Conservation (phyloP, 2,888 invertebrate genomes). For the Sphaerophoria taeniata region DNA sequence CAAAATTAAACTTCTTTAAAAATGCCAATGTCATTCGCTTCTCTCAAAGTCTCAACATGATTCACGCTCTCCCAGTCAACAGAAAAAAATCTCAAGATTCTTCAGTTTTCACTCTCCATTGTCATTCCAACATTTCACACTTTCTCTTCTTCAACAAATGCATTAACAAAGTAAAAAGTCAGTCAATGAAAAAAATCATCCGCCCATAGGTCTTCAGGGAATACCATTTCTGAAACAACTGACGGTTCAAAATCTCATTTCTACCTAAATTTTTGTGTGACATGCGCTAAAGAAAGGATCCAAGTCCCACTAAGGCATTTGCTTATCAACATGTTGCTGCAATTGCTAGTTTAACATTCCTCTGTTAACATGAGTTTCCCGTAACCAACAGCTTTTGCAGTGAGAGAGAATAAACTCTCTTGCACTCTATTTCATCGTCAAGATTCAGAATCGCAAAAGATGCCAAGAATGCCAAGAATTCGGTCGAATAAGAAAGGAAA, state of each 20-base stretch:
- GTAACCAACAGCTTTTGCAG: background rate
- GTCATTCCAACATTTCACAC: background rate
- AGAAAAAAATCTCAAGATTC: background rate
- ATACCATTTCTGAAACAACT: constrained; percentile 30
- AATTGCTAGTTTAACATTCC: background rate
- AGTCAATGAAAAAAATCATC: background rate
- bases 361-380: background rate
- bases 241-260: background rate
- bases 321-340: constrained; percentile 17
- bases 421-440: background rate
- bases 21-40: background rate
- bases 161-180: background rate
- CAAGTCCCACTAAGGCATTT: background rate
- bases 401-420: background rate
- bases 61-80: background rate
- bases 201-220: background rate
- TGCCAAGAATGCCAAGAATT: background rate
- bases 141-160: background rate
- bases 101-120: background rate
- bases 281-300: constrained; percentile 28
- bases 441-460: too few relatives aligned
- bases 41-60: background rate
- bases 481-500: background rate
- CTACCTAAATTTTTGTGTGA: background rate
- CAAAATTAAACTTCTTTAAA: background rate